phyloP scores from a whole-genome alignment of 2,888 invertebrate species.

The Philaethria dido region DNA sequence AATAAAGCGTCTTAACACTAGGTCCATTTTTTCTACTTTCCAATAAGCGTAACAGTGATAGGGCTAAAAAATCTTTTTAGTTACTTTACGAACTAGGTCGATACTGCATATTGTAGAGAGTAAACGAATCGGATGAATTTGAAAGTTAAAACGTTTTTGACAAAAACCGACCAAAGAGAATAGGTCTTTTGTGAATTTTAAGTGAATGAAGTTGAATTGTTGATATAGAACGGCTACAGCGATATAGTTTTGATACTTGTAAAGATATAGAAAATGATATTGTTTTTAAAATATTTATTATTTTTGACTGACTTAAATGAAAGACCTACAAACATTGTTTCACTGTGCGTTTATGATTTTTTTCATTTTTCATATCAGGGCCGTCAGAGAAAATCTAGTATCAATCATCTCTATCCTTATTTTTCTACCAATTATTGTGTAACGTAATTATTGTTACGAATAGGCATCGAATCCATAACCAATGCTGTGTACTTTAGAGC shows the following conservation, averaged over 20 bases:
- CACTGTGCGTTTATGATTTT: too few relatives aligned
- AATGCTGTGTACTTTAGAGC: too few relatives aligned
- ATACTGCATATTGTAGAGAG: slow-evolving; percentile 2
- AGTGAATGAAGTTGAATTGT: slow-evolving; percentile 14
- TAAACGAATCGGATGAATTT: slow-evolving; percentile 16
- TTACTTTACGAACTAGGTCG: slow-evolving; percentile 18
- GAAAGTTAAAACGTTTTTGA: slow-evolving; percentile 20
- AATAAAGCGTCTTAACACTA: not conserved
- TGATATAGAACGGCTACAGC: not conserved
- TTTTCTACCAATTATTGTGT: too few relatives aligned
- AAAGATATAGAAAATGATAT: not conserved
- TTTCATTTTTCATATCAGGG: too few relatives aligned
- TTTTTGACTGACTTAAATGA: not conserved
- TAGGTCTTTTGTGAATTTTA: slow-evolving; percentile 22
- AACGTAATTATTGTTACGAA: too few relatives aligned
- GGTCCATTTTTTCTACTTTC: not conserved
- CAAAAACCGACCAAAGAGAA: slow-evolving; percentile 12
- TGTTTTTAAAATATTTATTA: not conserved
- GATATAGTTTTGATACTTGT: not conserved
- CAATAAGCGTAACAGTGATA: not conserved
- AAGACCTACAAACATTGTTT: not conserved
- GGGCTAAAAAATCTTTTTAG: too few relatives aligned
- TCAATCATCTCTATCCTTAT: too few relatives aligned
- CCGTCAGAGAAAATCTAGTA: too few relatives aligned
- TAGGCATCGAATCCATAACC: too few relatives aligned